These are phyloP conservation scores for Brachyrhaphis roseni DNA, from an alignment of 2,797 vertebrate species.

Conservation along the genomic window DNA sequence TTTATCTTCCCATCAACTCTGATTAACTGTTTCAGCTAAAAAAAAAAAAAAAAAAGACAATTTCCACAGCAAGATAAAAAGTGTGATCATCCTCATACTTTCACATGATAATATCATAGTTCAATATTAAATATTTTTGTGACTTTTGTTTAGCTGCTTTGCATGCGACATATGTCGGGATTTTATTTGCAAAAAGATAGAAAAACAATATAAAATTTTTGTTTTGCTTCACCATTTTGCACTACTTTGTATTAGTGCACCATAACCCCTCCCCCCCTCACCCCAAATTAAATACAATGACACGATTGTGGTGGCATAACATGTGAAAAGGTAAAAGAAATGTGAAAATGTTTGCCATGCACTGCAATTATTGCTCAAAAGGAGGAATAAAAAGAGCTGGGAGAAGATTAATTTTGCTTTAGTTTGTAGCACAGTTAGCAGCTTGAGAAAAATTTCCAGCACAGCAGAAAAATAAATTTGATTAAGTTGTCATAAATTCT, in stretches of 20 bases:
- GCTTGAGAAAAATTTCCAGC: constrained; percentile 1
- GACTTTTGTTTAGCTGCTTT: neutral
- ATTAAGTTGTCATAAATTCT: neutral
- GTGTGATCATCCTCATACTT: neutral
- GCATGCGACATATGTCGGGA: neutral
- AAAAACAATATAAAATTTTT: neutral
- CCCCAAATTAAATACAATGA: neutral
- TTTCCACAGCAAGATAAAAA: neutral
- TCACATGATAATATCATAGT: neutral
- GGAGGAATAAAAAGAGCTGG: neutral
- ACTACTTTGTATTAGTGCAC: neutral
- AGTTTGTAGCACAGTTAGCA: neutral
- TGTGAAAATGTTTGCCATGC: neutral
- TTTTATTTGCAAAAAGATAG: neutral
- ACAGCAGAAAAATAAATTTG: neutral
- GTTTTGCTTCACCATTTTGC: neutral
- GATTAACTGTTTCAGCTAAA: neutral
- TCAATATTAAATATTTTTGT: neutral
- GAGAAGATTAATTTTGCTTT: neutral
- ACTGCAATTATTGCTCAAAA: neutral
- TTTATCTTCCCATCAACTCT: neutral
- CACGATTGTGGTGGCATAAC: neutral
- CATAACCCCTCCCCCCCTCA: neutral
- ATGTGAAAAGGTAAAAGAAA: neutral
- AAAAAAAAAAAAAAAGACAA: neutral